Evolutionary conservation across 2,113 vertebrate species (phyloP).

Genomic region (Fulmarus glacialis): DNA sequence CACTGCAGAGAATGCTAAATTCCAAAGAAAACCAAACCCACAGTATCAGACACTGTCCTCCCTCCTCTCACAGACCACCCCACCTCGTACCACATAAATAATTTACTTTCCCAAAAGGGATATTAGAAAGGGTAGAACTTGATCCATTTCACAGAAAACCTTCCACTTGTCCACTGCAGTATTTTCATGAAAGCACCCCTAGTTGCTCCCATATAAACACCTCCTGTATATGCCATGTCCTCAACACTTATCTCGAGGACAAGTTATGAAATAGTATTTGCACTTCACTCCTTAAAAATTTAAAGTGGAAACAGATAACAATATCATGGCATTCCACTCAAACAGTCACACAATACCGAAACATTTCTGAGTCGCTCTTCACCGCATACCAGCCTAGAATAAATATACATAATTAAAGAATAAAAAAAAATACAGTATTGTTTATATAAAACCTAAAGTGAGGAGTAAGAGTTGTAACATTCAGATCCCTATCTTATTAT

Average conservation of each 20-base stretch:
- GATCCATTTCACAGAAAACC: background rate
- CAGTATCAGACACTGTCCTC: background rate
- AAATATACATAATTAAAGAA: background rate
- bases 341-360: background rate
- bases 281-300: slow-evolving; percentile 27
- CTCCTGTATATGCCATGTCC: background rate
- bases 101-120: background rate
- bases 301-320: slow-evolving; percentile 25
- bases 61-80: background rate
- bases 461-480: background rate
- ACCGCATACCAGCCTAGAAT: slow-evolving; percentile 12
- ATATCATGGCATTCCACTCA: slow-evolving; percentile 2
- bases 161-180: background rate
- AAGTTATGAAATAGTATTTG: slow-evolving; percentile 19
- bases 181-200: background rate
- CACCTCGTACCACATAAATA: background rate
- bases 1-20: background rate
- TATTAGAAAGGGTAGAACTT: background rate
- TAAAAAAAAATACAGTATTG: background rate
- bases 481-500: background rate
- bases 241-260: background rate
- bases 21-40: background rate
- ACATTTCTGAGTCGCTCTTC: background rate
- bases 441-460: background rate
- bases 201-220: background rate